phyloP scores from a whole-genome alignment of 2,113 vertebrate species.

The Neogale vison region DNA sequence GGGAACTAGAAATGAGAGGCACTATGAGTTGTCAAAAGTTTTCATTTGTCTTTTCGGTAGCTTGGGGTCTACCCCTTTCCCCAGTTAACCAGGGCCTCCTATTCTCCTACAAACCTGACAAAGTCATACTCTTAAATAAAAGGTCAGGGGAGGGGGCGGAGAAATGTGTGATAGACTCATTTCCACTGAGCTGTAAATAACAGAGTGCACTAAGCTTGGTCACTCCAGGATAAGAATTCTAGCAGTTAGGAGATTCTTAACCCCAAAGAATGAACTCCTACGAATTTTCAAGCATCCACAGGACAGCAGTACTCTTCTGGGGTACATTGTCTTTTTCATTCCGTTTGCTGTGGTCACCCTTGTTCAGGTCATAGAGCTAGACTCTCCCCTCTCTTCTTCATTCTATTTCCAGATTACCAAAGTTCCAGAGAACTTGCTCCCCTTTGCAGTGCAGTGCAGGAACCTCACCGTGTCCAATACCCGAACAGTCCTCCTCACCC shows the following conservation, averaged over 20 bases:
- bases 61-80: neutral
- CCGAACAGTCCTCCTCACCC: slow-evolving; percentile 94
- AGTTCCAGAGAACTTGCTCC: slow-evolving; percentile 95
- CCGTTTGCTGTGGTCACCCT: neutral
- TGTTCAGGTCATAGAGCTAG: neutral
- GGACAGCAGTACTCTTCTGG: neutral
- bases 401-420: slow-evolving; percentile 91
- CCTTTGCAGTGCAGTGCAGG: slow-evolving; percentile 94
- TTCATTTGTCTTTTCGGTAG: neutral
- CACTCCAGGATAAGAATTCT: slow-evolving; percentile 10
- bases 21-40: neutral
- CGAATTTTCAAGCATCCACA: neutral
- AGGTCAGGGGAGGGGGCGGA: neutral
- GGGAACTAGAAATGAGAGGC: neutral
- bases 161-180: neutral
- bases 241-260: neutral
- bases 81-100: neutral
- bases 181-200: neutral
- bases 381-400: neutral
- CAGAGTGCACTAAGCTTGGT: neutral
- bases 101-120: neutral
- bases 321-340: neutral
- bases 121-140: neutral
- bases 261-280: neutral
- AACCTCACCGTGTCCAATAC: slow-evolving; percentile 94